Conservation (phyloP, 2,797 vertebrate species). For the Brachymystax lenok region DNA sequence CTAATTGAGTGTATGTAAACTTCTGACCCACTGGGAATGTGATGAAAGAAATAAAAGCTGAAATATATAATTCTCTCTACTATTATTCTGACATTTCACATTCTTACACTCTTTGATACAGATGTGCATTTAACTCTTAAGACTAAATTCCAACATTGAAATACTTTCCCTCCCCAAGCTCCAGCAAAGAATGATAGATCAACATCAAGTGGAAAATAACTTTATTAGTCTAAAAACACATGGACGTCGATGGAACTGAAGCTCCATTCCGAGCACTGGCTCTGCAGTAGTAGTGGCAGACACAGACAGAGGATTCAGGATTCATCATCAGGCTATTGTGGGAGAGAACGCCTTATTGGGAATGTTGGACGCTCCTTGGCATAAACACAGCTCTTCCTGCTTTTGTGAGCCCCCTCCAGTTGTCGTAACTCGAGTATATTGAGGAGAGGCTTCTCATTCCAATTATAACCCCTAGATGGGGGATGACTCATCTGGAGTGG, state of each 20-base stretch:
- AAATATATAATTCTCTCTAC: too few species aligned
- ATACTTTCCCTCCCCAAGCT: neutral
- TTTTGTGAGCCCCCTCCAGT: constrained; percentile 47
- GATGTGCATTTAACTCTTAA: neutral
- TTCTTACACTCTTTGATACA: neutral
- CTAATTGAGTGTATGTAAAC: too few species aligned
- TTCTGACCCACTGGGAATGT: too few species aligned
- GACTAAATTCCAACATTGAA: neutral
- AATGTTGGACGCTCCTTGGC: constrained; percentile 28
- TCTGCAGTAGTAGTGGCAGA: too few species aligned
- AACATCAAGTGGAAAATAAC: neutral
- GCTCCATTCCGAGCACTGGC: too few species aligned
- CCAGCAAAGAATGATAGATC: neutral
- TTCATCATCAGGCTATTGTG: neutral
- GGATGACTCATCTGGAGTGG: neutral
- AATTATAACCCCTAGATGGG: neutral
- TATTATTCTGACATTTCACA: too few species aligned
- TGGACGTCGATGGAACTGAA: too few species aligned
- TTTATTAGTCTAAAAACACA: too few species aligned
- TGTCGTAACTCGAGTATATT: neutral
- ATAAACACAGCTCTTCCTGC: constrained; percentile 58
- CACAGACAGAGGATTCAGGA: too few species aligned
- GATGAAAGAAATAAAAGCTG: too few species aligned
- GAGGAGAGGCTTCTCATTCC: neutral
- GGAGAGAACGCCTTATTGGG: constrained; percentile 24